Base-by-base conservation (phyloP, 2,797 vertebrate genomes). In the Kryptopterus vitreolus region DNA sequence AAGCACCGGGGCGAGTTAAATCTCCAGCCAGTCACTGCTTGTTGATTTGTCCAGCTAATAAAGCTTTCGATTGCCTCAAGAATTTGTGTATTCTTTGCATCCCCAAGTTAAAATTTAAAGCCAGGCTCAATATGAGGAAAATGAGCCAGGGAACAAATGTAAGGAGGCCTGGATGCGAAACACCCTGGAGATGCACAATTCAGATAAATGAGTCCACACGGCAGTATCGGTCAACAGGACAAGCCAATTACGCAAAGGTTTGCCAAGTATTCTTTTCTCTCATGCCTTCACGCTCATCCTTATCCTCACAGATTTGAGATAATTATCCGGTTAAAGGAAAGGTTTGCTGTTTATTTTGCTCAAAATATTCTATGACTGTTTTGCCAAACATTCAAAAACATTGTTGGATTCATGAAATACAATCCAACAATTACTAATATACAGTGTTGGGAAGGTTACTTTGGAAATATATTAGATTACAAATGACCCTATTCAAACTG, bases 311-410 rank as follows among this genome's bases (percentile, higher is more conserved):
- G 66, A 63, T 69, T 48, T 78, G 20, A 55, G 53, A 66, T 69
- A 71, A 76, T 59, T 80, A 75, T 61, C 70, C 62, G 38, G 52
- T 80, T 78, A 75, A 81, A 46, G 63, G 38, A 70, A 81, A 73
- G 73, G 59, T 62, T 59, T 80, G 57, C 59, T 38, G 35, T 72
- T 75, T 75, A 75, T 76, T 81, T 76, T 65, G 15, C 72, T 31
- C 52, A 66, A 66, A 80, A 84, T 80, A 58, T 80, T 29, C 68
- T 77, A 58, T 62, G 58, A n/a, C 13, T 18, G 5, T 63, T n/a
- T 43, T 43, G n/a, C n/a, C 38, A 10, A 43, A 43, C 38, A 43
- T 43, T 29, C 48, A 55, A n/a, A 55, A 55, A 55, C 69, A 83
- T 79, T 78, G 75, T 50, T 43, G 38, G 0, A n/a, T 52, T 35